A percentile compares a stretch with the other conserved stretches of the same genome.
These are phyloP conservation scores for Strigops habroptila DNA, from an alignment of 2,113 vertebrate species.

Conservation along the genomic window DNA sequence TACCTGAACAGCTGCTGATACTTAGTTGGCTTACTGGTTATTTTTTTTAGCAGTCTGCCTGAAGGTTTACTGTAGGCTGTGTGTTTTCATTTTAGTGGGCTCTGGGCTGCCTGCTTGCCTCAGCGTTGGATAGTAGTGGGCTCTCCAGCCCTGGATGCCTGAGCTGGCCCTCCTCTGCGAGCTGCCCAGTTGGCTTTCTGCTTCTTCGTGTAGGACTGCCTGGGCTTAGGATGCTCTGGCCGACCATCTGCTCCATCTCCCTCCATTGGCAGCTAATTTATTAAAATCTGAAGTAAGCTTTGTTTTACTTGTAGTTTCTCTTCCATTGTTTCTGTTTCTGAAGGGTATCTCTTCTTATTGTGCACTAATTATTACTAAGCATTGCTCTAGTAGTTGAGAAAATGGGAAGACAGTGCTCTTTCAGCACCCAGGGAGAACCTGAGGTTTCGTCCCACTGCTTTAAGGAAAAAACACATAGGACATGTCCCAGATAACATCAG, in stretches of 20 bases:
- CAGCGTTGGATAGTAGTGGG: rapidly evolving
- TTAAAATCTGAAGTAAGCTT: not conserved
- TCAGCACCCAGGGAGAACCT: not conserved
- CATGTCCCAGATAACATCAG: not conserved
- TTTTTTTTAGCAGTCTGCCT: constrained; percentile 1
- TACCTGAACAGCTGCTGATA: not conserved
- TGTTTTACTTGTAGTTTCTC: not conserved
- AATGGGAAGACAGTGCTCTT: not conserved
- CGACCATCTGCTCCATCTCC: not conserved
- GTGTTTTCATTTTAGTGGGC: not conserved
- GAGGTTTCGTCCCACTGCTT: not conserved
- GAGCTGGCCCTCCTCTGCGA: not conserved
- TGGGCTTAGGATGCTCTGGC: not conserved
- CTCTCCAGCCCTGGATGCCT: not conserved
- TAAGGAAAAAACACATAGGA: not conserved
- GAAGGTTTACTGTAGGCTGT: not conserved
- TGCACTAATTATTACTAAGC: not conserved
- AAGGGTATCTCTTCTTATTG: not conserved
- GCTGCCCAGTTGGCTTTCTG: not conserved
- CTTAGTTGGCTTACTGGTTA: not conserved
- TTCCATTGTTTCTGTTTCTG: not conserved
- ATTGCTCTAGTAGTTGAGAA: not conserved
- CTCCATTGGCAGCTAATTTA: constrained; percentile 2
- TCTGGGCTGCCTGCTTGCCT: not conserved
- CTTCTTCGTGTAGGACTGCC: not conserved